Evolutionary conservation across 2,797 vertebrate species (phyloP), one percentile per base, ranked within the genome.

Genomic region (Lerista edwardsae): DNA sequence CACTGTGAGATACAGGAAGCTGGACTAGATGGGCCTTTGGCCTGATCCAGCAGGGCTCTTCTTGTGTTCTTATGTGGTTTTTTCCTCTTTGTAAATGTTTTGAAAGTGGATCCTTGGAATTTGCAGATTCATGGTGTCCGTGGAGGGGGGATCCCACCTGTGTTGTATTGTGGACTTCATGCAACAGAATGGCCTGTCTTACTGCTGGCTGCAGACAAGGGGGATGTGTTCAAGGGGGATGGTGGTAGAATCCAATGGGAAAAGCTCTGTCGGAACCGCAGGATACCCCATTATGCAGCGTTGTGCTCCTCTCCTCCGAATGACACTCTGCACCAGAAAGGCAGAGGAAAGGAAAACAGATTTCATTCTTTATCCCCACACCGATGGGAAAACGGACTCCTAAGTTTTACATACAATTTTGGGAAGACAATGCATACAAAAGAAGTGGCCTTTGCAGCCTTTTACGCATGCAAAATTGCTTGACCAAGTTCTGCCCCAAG

Each of bases 371-470:
- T 55, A 55, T 55, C 2, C 44, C 44, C 11, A 47, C 5, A 9
- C 47, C 12, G 9, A 2, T 51, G 47, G 47, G 82, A 89, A 92
- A 91, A 78, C 90, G 51, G 91, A 93, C 90, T 90, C 92, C 2
- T 86, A 41, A 55, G 57, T 71, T 82, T 81, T 80, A 69, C 19
- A 23, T 77, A 91, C 82, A 55, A 55, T 17, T 55, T 55, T 19
- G 15, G 51, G 51, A 55, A 55, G 51, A 55, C 51, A 55, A 55
- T 15, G 19, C 14, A 55, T 55, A 17, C 51, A 55, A 55, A 55
- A 55, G 51, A 10, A 55, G 14, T 19, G 2, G 19, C 19, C 14
- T 3, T 19, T 17, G 51, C 51, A 55, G 51, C 11, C 59, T 57
- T 65, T 91, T 88, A 73, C 89, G 61, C 44, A 68, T 67, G 86